Percentiles rank a stretch among this genome's conserved stretches.
These are phyloP conservation scores for Drosophila nannoptera DNA, from an alignment of 1,140 invertebrate genomes.

Conservation along the genomic window DNA sequence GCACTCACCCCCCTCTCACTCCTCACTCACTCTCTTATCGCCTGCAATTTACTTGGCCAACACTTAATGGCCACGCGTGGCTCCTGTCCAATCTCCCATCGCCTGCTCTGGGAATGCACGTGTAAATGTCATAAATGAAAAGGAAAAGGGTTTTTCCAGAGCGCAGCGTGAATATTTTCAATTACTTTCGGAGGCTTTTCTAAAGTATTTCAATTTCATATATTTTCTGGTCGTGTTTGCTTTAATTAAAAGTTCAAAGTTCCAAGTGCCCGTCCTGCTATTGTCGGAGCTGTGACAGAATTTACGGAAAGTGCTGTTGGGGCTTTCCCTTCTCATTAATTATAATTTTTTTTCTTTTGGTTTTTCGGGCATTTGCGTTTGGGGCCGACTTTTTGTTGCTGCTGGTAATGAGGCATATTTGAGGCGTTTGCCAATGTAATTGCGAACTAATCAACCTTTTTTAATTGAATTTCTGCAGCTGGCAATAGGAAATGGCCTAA, in stretches of 20 bases:
- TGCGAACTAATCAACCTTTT: constrained; percentile 75
- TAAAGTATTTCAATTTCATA: constrained; percentile 28
- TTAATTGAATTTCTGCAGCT: constrained; percentile 71
- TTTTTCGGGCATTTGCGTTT: constrained; percentile 21
- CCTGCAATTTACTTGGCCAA: constrained; percentile 31
- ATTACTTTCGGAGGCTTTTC: constrained; percentile 40
- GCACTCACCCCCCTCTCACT: neutral
- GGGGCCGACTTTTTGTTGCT: constrained; percentile 5
- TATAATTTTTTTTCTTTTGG: too few species aligned
- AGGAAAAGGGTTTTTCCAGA: constrained; percentile 26
- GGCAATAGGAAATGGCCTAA: constrained; percentile 22
- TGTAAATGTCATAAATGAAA: neutral
- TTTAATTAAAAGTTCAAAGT: constrained; percentile 65
- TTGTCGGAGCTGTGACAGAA: constrained; percentile 33
- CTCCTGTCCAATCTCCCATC: constrained; percentile 7
- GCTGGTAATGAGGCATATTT: constrained; percentile 63
- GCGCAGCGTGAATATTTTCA: constrained; percentile 36
- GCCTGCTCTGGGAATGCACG: constrained; percentile 9
- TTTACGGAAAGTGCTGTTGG: constrained; percentile 27
- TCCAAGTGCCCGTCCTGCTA: constrained; percentile 27
- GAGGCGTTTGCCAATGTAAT: constrained; percentile 51
- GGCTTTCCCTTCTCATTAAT: neutral
- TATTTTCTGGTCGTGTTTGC: constrained; percentile 1
- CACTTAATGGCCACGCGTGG: constrained; percentile 11
- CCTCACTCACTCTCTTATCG: constrained; percentile 13